Percentiles rank a stretch among this genome's conserved stretches.
phyloP scores from a whole-genome alignment of 2,888 invertebrate genomes.

The Eupithecia vulgata region DNA sequence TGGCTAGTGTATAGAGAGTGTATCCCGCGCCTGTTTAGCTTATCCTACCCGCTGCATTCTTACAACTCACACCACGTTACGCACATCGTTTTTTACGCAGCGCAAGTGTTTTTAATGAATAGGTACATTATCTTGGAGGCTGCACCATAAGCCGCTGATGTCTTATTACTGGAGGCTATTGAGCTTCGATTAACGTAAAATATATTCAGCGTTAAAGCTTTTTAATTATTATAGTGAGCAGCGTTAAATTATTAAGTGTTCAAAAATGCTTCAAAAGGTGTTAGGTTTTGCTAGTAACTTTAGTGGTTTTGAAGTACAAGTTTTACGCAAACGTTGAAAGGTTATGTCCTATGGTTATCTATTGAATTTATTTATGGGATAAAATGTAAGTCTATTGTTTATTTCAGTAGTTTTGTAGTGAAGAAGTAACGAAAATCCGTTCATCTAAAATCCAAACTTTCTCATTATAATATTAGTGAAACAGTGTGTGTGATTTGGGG shows the following conservation, averaged over 20 bases:
- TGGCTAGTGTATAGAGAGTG: too few relatives aligned
- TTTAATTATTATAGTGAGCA: conserved; percentile 53
- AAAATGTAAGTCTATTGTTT: too few relatives aligned
- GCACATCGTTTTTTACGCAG: conserved; percentile 66
- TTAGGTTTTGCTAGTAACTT: neutral
- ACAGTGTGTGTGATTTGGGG: too few relatives aligned
- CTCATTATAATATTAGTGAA: too few relatives aligned
- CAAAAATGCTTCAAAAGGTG: too few relatives aligned
- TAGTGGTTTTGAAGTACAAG: too few relatives aligned
- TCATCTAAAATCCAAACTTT: neutral
- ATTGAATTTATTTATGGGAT: too few relatives aligned
- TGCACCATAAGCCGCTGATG: conserved; percentile 73
- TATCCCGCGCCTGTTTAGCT: neutral
- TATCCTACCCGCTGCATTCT: conserved; percentile 22
- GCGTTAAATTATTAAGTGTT: neutral
- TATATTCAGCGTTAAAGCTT: conserved; percentile 73
- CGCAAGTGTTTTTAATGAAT: conserved; percentile 80
- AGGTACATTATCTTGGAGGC: conserved; percentile 73
- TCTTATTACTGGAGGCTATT: conserved; percentile 74
- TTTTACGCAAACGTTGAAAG: too few relatives aligned
- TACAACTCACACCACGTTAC: conserved; percentile 51
- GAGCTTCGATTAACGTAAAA: conserved; percentile 67
- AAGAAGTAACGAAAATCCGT: neutral
- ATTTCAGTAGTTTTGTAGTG: neutral
- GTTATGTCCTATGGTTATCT: too few relatives aligned